Conservation (phyloP, 1,140 invertebrate genomes). For the Macrostomum lignano region DNA sequence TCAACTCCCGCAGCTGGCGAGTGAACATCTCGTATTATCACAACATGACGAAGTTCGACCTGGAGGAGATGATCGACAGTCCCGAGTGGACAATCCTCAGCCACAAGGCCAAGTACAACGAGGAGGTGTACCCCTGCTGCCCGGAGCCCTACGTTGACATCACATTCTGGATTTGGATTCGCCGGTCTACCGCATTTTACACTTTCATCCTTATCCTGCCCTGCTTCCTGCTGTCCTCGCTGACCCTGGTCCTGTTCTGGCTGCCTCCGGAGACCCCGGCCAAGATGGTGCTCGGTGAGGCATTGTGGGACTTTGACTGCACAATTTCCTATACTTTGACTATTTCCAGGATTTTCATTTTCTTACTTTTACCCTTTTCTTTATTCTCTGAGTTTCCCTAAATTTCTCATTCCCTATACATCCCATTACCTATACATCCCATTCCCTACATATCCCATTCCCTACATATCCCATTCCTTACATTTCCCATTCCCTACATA, state of each 20-base stretch:
- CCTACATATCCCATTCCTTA: no score
- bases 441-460: no score
- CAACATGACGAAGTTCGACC: conserved; percentile 4
- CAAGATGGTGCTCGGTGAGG: conserved; percentile 26
- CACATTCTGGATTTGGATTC: conserved; percentile 7
- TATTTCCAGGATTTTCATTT: no score
- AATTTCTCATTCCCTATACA: no score
- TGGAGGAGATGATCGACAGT: conserved; percentile 12
- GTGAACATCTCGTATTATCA: conserved; percentile 5
- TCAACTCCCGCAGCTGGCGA: background rate
- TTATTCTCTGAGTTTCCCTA: no score
- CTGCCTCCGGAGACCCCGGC: conserved; percentile 27
- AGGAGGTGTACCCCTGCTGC: conserved; percentile 8
- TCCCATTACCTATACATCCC: no score
- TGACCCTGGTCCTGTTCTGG: conserved; percentile 28
- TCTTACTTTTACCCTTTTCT: no score
- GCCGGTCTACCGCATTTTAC: conserved; percentile 9
- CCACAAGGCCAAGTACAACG: background rate
- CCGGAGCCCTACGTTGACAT: conserved; percentile 8
- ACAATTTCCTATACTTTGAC: no score
- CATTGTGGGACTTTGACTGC: no score
- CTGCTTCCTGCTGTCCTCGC: conserved; percentile 14
- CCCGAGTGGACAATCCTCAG: conserved; percentile 9
- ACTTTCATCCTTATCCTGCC: conserved; percentile 8
- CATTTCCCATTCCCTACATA: no score